Base-by-base conservation (phyloP, 2,113 vertebrate genomes). In the Todiramphus chloris region DNA sequence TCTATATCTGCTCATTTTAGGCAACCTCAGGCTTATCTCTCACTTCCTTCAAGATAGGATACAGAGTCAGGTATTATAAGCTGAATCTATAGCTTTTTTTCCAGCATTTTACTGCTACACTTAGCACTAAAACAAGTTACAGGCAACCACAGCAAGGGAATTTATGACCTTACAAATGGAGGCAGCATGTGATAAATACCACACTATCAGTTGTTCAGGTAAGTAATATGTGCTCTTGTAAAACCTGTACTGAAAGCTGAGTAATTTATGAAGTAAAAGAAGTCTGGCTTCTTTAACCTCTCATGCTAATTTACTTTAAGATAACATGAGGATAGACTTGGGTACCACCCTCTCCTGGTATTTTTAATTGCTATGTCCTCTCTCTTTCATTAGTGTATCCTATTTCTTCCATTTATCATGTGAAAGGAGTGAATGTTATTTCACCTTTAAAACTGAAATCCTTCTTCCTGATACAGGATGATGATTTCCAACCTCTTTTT, bases 371-470 rank as follows among this genome's bases (percentile, higher is more conserved):
- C 88, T 94, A 64, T 96, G 82, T 86, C 77, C 73, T 96, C 89
- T 96, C 90, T 94, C 88, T 97, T 98, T 98, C 96, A 96, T 95
- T 97, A 95, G 87, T 85, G 96, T 98, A 98, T 98, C 97, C 96
- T 96, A 97, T 98, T 98, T 98, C 97, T 97, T 96, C 83, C 95
- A 98, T 98, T 96, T 97, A 98, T 98, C 96, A 96, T 94, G 87
- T 96, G 97, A 98, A 98, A 97, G 95, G 93, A 98, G 96, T 17
- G 84, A 98, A 96, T 76, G 95, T 95, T 98, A 93, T 98, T 97
- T 97, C 97, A 97, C 97, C 94, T 98, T 98, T 97, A 97, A 96
- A 97, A 97, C 91, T 90, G 92, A 98, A 97, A 97, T 98, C 93
- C 90, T 95, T 97, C 97, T 97, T 96, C 89, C 95, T 96, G 97